phyloP scores from a whole-genome alignment of 2,888 invertebrate genomes.

The Brachynemurus nebulosus region DNA sequence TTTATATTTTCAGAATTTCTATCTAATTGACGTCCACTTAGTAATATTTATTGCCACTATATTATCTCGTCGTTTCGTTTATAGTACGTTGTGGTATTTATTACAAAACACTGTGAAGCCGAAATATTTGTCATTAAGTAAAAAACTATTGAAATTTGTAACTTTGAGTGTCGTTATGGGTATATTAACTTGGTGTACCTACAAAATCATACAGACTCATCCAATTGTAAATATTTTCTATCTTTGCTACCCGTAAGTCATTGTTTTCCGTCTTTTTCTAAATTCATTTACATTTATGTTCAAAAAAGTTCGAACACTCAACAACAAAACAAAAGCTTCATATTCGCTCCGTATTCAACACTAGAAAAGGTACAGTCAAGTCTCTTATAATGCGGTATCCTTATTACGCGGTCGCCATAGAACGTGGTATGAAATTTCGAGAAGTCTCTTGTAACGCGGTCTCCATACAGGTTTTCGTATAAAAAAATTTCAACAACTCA shows the following conservation, averaged over 20 bases:
- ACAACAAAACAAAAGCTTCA: too few relatives aligned
- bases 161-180: conserved; percentile 42
- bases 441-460: too few relatives aligned
- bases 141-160: conserved; percentile 17
- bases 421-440: too few relatives aligned
- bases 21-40: conserved; percentile 81
- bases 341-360: too few relatives aligned
- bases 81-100: conserved; percentile 29
- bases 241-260: conserved; percentile 80
- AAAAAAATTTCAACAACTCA: too few relatives aligned
- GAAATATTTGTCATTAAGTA: conserved; percentile 12
- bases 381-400: too few relatives aligned
- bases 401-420: too few relatives aligned
- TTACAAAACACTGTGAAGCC: conserved; percentile 22
- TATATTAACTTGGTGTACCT: conserved; percentile 51
- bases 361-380: too few relatives aligned
- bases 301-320: too few relatives aligned
- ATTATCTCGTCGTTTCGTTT: conserved; percentile 65
- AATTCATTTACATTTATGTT: conserved; percentile 7
- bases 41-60: conserved; percentile 72
- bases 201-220: conserved; percentile 59
- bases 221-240: conserved; percentile 68
- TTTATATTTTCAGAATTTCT: conserved; percentile 90
- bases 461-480: too few relatives aligned
- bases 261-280: too few relatives aligned